These are phyloP conservation scores for Schlechtendalia chinensis DNA, from an alignment of 1,140 invertebrate species.

Conservation along the genomic window DNA sequence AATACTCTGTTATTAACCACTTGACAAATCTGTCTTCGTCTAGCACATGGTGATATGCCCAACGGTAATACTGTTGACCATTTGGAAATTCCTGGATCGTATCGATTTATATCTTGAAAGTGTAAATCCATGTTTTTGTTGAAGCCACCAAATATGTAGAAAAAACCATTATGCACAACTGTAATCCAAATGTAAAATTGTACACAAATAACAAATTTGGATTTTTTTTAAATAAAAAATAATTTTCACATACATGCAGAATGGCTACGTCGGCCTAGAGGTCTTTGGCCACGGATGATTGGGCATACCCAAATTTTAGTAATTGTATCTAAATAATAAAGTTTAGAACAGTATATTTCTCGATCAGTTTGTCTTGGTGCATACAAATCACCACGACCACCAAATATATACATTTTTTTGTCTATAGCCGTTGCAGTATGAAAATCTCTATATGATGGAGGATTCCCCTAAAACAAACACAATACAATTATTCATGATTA, in stretches of 20 bases:
- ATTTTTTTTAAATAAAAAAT: conserved; percentile 23
- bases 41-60: conserved; percentile 65
- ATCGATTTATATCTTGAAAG: conserved; percentile 79
- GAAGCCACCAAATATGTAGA: conserved; percentile 87
- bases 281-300: conserved; percentile 60
- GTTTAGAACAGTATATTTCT: conserved; percentile 75
- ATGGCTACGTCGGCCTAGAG: conserved; percentile 78
- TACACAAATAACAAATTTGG: too few relatives aligned
- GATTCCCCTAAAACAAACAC: conserved; percentile 51
- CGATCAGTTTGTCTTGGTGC: conserved; percentile 66
- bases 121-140: conserved; percentile 73
- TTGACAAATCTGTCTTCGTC: conserved; percentile 77
- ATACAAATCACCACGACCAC: conserved; percentile 72
- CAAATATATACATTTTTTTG: conserved; percentile 80
- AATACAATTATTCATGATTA: not conserved
- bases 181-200: conserved; percentile 54
- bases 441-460: conserved; percentile 79
- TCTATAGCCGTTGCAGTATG: conserved; percentile 76
- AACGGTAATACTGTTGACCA: conserved; percentile 65
- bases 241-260: conserved; percentile 73
- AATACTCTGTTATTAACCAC: conserved; percentile 70
- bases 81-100: conserved; percentile 62
- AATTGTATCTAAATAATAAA: conserved; percentile 73
- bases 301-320: conserved; percentile 67
- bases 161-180: conserved; percentile 72